Evolutionary conservation across 2,888 invertebrate genomes (phyloP).

Genomic region (Eupithecia insigniata): DNA sequence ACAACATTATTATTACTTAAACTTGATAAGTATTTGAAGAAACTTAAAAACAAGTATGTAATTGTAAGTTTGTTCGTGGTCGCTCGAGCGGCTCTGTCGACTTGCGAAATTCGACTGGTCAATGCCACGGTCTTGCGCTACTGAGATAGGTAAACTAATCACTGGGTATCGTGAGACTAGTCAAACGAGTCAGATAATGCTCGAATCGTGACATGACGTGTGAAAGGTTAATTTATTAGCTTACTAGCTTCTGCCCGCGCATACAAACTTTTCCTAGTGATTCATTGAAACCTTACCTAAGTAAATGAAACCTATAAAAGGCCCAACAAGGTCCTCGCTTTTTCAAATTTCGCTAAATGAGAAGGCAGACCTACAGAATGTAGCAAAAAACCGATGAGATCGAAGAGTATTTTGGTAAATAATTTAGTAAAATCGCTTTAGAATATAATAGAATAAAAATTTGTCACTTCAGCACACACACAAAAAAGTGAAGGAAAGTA

Average conservation of each 20-base stretch:
- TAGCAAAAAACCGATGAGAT: no score
- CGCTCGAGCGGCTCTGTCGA: slow-evolving; percentile 22
- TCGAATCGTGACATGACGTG: background rate
- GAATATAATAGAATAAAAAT: no score
- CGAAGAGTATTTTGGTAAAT: no score
- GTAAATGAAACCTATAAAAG: no score
- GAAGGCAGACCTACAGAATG: no score
- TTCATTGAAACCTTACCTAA: no score
- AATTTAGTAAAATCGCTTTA: no score
- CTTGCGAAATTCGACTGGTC: slow-evolving; percentile 42
- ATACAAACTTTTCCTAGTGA: no score
- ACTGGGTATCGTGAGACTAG: background rate
- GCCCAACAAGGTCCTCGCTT: no score
- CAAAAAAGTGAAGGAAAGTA: no score
- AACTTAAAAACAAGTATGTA: background rate
- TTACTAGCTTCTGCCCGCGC: background rate
- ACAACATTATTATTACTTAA: slow-evolving; percentile 1
- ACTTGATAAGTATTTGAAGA: background rate
- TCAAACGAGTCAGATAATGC: background rate
- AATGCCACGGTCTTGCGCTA: slow-evolving; percentile 35
- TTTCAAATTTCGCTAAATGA: no score
- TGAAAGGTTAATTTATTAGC: background rate
- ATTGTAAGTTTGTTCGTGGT: background rate
- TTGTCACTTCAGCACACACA: no score
- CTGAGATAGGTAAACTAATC: background rate